Evolutionary conservation across 2,888 invertebrate genomes (phyloP), one percentile per base, ranked within the genome.

Genomic region (Zhuqinia jingwanae): DNA sequence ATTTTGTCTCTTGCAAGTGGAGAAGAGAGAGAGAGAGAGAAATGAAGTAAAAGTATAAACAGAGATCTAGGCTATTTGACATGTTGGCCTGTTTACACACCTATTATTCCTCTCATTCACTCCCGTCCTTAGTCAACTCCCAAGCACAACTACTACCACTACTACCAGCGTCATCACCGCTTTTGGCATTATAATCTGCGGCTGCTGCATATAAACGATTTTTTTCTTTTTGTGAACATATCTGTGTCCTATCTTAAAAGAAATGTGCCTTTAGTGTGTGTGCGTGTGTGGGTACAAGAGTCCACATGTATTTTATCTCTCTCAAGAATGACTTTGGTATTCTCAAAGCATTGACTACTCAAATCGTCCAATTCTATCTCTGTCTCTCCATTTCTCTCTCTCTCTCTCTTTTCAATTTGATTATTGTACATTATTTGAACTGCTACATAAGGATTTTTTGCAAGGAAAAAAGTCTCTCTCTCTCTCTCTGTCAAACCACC

Each of bases 31-130:
- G n/a, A n/a, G n/a, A n/a, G 45, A 42, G 68, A 75, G 47, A 73
- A 58, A 73, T 63, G 75, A 73, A 76, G 84, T 53, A 50, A 68
- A 45, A 60, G 50, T 47, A 70, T 50, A 70, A 82, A 82, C 42
- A 47, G 70, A 79, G 60, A 85, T 73, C 79, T 73, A 70, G 79
- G 68, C 85, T 79, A 78, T 78, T 85, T 85, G 85, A 85, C 85
- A 85, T 79, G 58, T 85, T 75, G 73, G 73, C 63, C 79, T 85
- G 79, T 85, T 85, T 85, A 79, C 79, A 63, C 78, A 45, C 22
- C 70, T 77, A 85, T 78, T 78, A 70, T 45, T 63, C n/a, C 25
- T 75, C 20, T 56, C 25, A 17, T 60, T 56, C 30, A 13, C 45
- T n/a, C 27, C 22, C 22, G 47, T 47, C 47, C 47, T 17, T 53